A percentile compares a stretch with the other conserved stretches of the same genome.
Evolutionary conservation across 2,113 vertebrate genomes (phyloP).

Genomic region (Psophia crepitans): DNA sequence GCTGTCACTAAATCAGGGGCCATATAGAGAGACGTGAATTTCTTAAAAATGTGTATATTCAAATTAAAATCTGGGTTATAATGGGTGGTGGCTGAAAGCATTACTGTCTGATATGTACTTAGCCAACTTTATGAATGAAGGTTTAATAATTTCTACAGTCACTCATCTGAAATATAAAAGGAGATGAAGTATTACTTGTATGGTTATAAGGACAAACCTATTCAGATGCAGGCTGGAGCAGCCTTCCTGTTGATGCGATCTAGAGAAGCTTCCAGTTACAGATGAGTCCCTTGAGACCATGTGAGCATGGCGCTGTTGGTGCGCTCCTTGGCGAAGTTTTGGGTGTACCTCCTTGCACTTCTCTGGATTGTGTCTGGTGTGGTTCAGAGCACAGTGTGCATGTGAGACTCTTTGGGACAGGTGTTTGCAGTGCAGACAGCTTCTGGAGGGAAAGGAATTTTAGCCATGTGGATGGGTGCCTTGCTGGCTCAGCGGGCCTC

Average conservation of each 20-base stretch:
- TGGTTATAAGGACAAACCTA: background rate
- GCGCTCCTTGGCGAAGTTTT: background rate
- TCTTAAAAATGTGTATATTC: background rate
- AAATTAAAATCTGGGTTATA: background rate
- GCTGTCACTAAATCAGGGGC: background rate
- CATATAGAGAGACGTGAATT: background rate
- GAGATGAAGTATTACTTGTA: no score
- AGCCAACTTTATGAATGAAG: background rate
- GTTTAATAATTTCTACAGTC: background rate
- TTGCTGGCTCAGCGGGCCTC: background rate
- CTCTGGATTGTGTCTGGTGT: background rate
- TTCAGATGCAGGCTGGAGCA: background rate
- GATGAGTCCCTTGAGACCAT: rapidly evolving
- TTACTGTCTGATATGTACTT: background rate
- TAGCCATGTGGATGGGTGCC: rapidly evolving
- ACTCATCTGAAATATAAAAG: background rate
- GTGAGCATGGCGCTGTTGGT: background rate
- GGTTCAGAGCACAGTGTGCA: background rate
- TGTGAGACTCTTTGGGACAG: background rate
- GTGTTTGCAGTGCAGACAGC: rapidly evolving
- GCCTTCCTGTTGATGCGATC: background rate
- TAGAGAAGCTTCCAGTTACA: background rate
- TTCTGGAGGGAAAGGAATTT: background rate
- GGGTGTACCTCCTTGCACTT: background rate
- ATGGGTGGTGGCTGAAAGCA: background rate